Evolutionary conservation across 2,113 vertebrate species (phyloP).

Genomic region (Callocephalon fimbriatum): DNA sequence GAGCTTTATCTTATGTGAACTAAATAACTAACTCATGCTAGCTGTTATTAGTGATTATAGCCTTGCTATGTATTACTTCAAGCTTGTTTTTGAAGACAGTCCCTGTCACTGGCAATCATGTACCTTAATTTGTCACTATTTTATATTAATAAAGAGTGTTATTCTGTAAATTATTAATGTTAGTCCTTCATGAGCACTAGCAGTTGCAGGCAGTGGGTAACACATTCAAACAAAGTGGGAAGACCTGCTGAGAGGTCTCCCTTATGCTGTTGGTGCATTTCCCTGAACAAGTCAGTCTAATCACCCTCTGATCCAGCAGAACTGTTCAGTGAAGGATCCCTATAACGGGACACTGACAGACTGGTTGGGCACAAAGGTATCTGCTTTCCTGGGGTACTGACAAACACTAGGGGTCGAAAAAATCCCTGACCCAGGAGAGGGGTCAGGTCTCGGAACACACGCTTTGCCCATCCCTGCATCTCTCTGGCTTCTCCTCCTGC

Average conservation of each 20-base stretch:
- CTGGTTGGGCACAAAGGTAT: background rate
- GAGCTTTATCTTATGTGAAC: background rate
- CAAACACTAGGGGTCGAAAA: background rate
- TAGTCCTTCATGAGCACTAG: background rate
- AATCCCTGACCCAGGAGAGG: background rate
- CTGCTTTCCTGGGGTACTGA: background rate
- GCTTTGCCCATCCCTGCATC: rapidly evolving
- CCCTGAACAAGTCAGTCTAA: background rate
- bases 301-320: background rate
- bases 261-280: background rate
- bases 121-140: background rate
- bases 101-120: background rate
- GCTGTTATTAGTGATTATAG: background rate
- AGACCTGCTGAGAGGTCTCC: background rate
- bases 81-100: background rate
- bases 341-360: background rate
- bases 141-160: background rate
- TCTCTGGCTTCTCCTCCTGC: background rate
- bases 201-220: background rate
- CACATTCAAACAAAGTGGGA: background rate
- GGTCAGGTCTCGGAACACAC: rapidly evolving
- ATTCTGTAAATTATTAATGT: background rate
- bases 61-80: background rate
- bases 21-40: background rate
- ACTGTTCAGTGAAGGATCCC: background rate